phyloP scores from a whole-genome alignment of 2,797 vertebrate genomes.

The Epinephelus malabaricus region DNA sequence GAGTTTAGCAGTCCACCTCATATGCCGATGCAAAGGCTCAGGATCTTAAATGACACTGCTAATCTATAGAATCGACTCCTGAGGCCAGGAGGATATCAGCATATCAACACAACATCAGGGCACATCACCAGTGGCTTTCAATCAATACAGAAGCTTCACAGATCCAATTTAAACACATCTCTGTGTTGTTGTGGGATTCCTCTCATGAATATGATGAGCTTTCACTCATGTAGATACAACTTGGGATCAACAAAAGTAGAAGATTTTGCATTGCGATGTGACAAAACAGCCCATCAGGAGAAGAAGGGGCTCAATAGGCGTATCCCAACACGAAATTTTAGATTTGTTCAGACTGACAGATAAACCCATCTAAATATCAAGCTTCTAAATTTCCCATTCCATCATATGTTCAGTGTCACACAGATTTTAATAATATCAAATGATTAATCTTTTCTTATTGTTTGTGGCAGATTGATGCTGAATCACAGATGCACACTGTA shows the following conservation, averaged over 20 bases:
- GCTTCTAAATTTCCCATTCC: neutral
- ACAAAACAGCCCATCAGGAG: conserved; percentile 26
- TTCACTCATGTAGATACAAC: conserved; percentile 12
- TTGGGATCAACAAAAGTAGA: conserved; percentile 32
- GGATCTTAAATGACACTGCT: conserved; percentile 22
- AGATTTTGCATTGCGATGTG: conserved; percentile 19
- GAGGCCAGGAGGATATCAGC: conserved; percentile 13
- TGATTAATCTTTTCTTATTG: neutral
- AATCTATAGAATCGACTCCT: conserved; percentile 26
- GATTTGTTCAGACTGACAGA: neutral
- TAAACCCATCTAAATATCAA: neutral
- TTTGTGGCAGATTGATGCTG: conserved; percentile 8
- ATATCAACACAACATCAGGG: conserved; percentile 5
- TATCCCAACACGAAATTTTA: neutral
- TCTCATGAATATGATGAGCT: neutral
- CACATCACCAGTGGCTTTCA: neutral
- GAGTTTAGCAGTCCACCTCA: neutral
- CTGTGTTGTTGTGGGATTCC: neutral
- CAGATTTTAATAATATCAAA: conserved; percentile 11
- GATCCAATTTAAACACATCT: conserved; percentile 29
- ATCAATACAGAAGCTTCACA: conserved; percentile 17
- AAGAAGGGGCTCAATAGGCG: conserved; percentile 10
- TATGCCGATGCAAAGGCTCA: conserved; percentile 15
- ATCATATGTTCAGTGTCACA: neutral
- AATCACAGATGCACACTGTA: conserved; percentile 26